Percentiles rank a stretch among this genome's conserved stretches.
Conservation (phyloP, 2,797 vertebrate species). For the Gymnopithys bicolor region DNA sequence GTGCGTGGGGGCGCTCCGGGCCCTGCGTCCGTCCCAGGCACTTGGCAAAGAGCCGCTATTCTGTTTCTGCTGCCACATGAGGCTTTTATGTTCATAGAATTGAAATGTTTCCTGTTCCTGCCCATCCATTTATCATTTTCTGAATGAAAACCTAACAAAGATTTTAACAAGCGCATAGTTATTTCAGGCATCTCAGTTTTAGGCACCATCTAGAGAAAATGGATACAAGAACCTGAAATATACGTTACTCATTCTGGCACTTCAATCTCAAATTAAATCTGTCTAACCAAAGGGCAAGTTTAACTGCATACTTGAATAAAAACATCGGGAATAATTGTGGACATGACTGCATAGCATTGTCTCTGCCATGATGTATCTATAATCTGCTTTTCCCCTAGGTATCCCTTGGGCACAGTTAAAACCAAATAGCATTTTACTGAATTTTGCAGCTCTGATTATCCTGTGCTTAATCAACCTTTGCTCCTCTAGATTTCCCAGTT, state of each 20-base stretch:
- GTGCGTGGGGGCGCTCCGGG: conserved; percentile 24
- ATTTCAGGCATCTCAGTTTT: not conserved
- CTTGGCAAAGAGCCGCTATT: conserved; percentile 48
- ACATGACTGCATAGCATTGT: not conserved
- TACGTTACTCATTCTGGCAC: not conserved
- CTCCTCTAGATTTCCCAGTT: conserved; percentile 32
- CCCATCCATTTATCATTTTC: conserved; percentile 44
- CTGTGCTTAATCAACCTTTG: conserved; percentile 30
- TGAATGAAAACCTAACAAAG: conserved; percentile 11
- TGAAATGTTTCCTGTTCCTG: conserved; percentile 40
- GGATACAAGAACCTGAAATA: not conserved
- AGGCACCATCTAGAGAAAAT: not conserved
- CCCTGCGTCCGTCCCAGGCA: not conserved
- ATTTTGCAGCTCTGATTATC: not conserved
- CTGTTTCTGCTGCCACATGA: conserved; percentile 41
- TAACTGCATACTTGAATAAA: conserved; percentile 13
- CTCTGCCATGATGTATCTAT: not conserved
- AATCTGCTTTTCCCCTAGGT: not conserved
- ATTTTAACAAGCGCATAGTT: conserved; percentile 1
- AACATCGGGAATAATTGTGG: not conserved
- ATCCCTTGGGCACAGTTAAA: not conserved
- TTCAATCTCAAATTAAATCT: not conserved
- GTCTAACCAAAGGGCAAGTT: not conserved
- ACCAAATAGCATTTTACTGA: not conserved
- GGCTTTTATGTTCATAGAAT: conserved; percentile 10